Percentiles rank a stretch among this genome's conserved stretches.
phyloP scores from a whole-genome alignment of 2,797 vertebrate species.

The Masticophis lateralis region DNA sequence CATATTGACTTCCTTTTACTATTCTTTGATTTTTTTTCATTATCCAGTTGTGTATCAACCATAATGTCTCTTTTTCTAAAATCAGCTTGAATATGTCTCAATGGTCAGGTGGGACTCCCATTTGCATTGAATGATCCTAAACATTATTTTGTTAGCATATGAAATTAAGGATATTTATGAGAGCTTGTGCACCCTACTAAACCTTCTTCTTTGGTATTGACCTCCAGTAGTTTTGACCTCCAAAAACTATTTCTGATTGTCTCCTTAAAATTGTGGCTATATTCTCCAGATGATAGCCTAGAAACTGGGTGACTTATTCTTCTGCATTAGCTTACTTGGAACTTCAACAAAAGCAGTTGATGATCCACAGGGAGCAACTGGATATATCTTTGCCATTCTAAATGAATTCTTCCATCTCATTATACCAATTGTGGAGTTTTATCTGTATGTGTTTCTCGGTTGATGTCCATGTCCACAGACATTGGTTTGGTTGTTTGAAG shows the following conservation, averaged over 20 bases:
- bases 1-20: background rate
- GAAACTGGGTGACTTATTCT: background rate
- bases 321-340: background rate
- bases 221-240: background rate
- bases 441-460: background rate
- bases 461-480: background rate
- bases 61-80: background rate
- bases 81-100: background rate
- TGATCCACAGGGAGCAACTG: background rate
- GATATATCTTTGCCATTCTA: background rate
- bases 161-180: background rate
- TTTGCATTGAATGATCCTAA: background rate
- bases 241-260: background rate
- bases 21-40: background rate
- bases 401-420: background rate
- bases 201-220: background rate
- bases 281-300: background rate
- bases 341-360: background rate
- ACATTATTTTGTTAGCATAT: background rate
- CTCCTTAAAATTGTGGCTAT: background rate
- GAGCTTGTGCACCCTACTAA: background rate
- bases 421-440: background rate
- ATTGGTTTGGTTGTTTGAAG: background rate
- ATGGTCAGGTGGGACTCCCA: background rate
- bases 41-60: background rate